phyloP scores from a whole-genome alignment of 2,113 vertebrate genomes.

The Lycocorax pyrrhopterus region DNA sequence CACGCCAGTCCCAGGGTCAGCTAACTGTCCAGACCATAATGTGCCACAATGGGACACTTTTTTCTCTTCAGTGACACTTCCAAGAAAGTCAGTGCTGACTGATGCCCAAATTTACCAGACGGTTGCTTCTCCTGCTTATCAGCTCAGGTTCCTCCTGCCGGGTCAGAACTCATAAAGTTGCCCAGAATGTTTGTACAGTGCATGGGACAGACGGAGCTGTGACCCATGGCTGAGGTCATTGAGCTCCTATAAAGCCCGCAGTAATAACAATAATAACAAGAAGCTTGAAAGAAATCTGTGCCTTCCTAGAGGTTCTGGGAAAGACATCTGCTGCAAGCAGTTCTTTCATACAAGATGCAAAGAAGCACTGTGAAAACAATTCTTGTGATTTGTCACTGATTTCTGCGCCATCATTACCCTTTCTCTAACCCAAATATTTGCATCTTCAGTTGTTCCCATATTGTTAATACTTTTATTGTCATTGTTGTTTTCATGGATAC shows the following conservation, averaged over 20 bases:
- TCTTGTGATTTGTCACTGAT: not conserved
- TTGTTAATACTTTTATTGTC: not conserved
- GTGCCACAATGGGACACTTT: too few species aligned
- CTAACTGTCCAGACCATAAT: not conserved
- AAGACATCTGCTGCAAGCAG: not conserved
- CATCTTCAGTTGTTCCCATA: not conserved
- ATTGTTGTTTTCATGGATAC: not conserved
- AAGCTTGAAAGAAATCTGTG: not conserved
- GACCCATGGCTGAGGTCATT: not conserved
- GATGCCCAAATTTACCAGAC: not conserved
- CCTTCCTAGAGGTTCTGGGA: not conserved
- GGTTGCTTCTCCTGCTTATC: not conserved
- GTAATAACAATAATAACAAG: not conserved
- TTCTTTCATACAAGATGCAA: not conserved
- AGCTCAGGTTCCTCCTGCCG: not conserved
- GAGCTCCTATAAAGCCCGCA: not conserved
- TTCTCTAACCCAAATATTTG: conserved; percentile 53
- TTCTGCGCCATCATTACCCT: not conserved
- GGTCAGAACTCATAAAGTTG: not conserved
- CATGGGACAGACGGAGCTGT: not conserved
- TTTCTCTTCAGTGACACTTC: not conserved
- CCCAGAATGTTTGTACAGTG: not conserved
- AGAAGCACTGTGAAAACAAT: not conserved
- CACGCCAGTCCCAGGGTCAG: not conserved
- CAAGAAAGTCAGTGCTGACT: not conserved